Evolutionary conservation across 92 coral and sea anemone species (phyloP).

Genomic region (Phenganax stokvisi): DNA sequence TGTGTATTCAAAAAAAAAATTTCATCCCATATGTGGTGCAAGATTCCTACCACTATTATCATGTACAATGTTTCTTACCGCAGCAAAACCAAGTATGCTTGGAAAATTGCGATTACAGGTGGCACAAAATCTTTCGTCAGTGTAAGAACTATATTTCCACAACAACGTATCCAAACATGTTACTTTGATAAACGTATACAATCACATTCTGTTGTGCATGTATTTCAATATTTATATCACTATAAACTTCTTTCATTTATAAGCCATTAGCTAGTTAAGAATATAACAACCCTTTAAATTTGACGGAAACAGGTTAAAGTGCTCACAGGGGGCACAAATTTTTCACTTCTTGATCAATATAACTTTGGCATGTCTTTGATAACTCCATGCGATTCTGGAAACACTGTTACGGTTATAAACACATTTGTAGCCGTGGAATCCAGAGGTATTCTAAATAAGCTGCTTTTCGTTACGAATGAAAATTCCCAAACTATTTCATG

Average conservation of each 20-base stretch:
- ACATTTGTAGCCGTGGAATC: too few relatives aligned
- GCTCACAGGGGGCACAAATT: neutral
- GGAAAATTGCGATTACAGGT: too few relatives aligned
- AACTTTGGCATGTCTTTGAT: neutral
- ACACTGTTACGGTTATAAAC: neutral
- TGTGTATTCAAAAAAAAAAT: too few relatives aligned
- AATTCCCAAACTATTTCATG: too few relatives aligned
- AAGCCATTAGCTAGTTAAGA: neutral
- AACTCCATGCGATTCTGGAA: neutral
- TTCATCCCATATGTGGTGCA: too few relatives aligned
- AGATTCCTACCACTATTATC: too few relatives aligned
- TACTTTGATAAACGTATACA: neutral
- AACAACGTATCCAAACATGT: neutral
- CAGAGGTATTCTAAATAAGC: too few relatives aligned
- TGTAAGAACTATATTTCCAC: neutral
- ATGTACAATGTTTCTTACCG: too few relatives aligned
- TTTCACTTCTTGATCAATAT: neutral
- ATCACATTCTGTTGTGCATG: neutral
- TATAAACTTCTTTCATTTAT: neutral
- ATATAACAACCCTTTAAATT: neutral
- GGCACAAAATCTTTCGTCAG: neutral
- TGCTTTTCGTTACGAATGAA: too few relatives aligned
- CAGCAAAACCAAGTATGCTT: too few relatives aligned
- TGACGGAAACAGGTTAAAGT: slow-evolving; percentile 5
- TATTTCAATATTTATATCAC: neutral